A percentile compares a stretch with the other conserved stretches of the same genome.
Evolutionary conservation across 1,140 invertebrate genomes (phyloP).

Genomic region (Calliphora vicina): DNA sequence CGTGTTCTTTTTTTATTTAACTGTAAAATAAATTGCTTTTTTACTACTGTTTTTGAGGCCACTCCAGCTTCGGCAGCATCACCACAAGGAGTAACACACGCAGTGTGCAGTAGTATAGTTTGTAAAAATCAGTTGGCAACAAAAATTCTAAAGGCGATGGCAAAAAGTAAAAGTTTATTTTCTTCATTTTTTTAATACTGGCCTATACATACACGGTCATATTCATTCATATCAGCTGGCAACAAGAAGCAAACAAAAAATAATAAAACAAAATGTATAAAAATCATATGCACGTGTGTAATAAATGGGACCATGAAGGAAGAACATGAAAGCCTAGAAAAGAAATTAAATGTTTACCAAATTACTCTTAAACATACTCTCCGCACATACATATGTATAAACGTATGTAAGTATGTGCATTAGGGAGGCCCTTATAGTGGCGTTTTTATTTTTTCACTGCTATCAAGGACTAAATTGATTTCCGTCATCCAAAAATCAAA

Average conservation of each 20-base stretch:
- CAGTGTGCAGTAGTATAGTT: neutral
- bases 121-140: neutral
- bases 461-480: no score
- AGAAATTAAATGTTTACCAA: slow-evolving; percentile 4
- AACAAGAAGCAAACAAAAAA: neutral
- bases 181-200: slow-evolving; percentile 1
- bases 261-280: neutral
- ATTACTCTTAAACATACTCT: neutral
- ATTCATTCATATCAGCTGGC: neutral
- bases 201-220: no score
- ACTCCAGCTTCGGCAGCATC: neutral
- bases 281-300: neutral
- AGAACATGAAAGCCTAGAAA: slow-evolving; percentile 1
- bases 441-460: no score
- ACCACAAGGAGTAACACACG: neutral
- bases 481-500: no score
- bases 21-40: slow-evolving; percentile 30
- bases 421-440: no score
- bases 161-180: slow-evolving; percentile 29
- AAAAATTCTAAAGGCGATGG: neutral
- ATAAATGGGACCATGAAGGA: slow-evolving; percentile 2
- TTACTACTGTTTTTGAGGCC: slow-evolving; percentile 17
- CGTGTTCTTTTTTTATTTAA: neutral
- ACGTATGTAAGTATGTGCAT: neutral
- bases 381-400: neutral